Conservation (phyloP, 2,888 invertebrate species). For the Ochlodes sylvanus region DNA sequence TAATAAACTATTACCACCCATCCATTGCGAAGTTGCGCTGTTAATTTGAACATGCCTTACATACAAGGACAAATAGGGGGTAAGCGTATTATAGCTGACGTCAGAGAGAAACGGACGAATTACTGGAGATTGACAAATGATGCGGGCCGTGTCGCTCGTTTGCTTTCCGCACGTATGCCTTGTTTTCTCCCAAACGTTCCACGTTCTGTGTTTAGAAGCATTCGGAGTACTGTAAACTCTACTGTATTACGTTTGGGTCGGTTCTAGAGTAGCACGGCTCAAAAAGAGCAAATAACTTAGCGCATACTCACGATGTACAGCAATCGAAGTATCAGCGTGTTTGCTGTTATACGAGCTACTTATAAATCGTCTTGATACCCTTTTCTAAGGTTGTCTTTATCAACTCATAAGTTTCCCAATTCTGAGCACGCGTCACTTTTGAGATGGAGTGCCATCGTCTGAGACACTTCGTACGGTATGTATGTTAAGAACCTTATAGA, state of each 20-base stretch:
- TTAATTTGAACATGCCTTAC: slow-evolving; percentile 39
- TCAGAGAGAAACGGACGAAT: slow-evolving; percentile 35
- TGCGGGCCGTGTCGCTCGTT: slow-evolving; percentile 38
- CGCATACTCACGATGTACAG: not conserved
- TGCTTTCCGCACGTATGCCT: slow-evolving; percentile 35
- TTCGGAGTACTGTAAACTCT: not conserved
- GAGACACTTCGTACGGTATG: too few relatives aligned
- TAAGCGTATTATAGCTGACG: slow-evolving; percentile 35
- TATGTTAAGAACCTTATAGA: too few relatives aligned
- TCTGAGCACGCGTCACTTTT: too few relatives aligned
- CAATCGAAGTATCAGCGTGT: slow-evolving; percentile 1
- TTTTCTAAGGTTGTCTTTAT: too few relatives aligned
- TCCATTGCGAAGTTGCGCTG: slow-evolving; percentile 25
- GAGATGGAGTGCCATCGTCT: too few relatives aligned
- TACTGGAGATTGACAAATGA: slow-evolving; percentile 39
- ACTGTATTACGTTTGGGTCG: not conserved
- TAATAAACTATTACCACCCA: slow-evolving; percentile 15
- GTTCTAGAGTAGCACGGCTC: not conserved
- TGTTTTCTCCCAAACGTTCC: slow-evolving; percentile 17
- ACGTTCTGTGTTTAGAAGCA: slow-evolving; percentile 9
- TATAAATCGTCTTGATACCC: slow-evolving; percentile 1
- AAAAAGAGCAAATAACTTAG: slow-evolving; percentile 2
- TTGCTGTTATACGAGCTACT: not conserved
- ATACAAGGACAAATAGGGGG: slow-evolving; percentile 36
- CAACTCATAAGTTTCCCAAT: too few relatives aligned